phyloP scores from a whole-genome alignment of 2,113 vertebrate species.

The Aix galericulata region DNA sequence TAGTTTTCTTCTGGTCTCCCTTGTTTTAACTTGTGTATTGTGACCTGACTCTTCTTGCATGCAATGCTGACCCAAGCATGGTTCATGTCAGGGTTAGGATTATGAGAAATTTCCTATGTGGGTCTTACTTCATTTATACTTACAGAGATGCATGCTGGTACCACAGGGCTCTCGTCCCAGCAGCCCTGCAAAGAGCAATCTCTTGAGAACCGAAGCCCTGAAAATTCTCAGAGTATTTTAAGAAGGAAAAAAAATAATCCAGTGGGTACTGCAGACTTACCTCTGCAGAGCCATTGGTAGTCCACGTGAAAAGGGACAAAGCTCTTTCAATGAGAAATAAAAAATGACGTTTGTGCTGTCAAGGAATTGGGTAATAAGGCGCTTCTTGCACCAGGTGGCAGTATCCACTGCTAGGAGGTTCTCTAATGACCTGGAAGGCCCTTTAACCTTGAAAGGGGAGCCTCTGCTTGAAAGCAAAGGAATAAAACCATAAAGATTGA shows the following conservation, averaged over 20 bases:
- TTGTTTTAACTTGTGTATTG: background rate
- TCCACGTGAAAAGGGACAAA: background rate
- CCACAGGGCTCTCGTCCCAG: background rate
- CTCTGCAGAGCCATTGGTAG: background rate
- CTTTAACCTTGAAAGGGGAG: background rate
- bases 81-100: background rate
- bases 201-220: background rate
- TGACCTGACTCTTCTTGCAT: background rate
- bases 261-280: too few relatives aligned
- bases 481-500: background rate
- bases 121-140: background rate
- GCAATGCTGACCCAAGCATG: background rate
- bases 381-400: slow-evolving; percentile 19
- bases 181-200: background rate
- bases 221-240: background rate
- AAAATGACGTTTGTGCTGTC: too few relatives aligned
- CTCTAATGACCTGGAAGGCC: background rate
- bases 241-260: background rate
- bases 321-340: background rate
- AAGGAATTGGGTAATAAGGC: rapidly evolving
- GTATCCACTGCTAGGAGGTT: background rate
- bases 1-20: background rate
- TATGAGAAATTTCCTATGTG: background rate
- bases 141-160: background rate
- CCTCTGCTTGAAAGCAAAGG: background rate